A percentile compares a stretch with the other conserved stretches of the same genome.
Conservation (phyloP, 2,888 invertebrate species). For the Athrips mouffetella region DNA sequence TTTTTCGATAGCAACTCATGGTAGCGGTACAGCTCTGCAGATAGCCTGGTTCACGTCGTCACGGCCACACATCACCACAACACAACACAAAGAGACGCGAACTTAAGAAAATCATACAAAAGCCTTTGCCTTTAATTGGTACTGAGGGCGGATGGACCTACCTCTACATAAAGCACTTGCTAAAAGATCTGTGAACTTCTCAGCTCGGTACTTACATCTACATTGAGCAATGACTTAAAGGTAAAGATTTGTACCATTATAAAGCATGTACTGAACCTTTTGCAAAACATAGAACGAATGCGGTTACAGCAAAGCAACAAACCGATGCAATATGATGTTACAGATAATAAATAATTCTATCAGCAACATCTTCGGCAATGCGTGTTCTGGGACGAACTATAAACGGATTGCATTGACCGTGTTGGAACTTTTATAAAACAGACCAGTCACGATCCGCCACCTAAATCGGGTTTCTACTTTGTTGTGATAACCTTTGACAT, state of each 20-base stretch:
- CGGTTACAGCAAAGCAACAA: background rate
- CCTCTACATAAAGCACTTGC: background rate
- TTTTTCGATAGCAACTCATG: too few species aligned
- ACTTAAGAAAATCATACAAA: too few species aligned
- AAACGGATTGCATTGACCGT: conserved; percentile 3
- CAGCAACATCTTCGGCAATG: background rate
- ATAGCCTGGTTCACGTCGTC: background rate
- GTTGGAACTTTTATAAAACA: conserved; percentile 11
- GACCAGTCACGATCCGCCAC: conserved; percentile 22
- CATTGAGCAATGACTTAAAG: background rate
- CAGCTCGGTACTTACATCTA: background rate
- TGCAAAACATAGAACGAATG: background rate
- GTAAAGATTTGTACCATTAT: background rate
- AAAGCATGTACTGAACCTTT: background rate
- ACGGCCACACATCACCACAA: background rate
- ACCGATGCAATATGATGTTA: conserved; percentile 1
- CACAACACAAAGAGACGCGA: background rate
- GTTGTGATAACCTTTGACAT: conserved; percentile 57
- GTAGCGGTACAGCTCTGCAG: background rate
- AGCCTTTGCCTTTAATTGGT: too few species aligned
- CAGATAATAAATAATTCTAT: background rate
- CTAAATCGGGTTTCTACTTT: conserved; percentile 37
- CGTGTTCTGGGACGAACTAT: conserved; percentile 1
- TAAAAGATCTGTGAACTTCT: conserved; percentile 1
- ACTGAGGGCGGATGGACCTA: too few species aligned